Evolutionary conservation across 2,113 vertebrate genomes (phyloP).

Genomic region (Canis aureus): DNA sequence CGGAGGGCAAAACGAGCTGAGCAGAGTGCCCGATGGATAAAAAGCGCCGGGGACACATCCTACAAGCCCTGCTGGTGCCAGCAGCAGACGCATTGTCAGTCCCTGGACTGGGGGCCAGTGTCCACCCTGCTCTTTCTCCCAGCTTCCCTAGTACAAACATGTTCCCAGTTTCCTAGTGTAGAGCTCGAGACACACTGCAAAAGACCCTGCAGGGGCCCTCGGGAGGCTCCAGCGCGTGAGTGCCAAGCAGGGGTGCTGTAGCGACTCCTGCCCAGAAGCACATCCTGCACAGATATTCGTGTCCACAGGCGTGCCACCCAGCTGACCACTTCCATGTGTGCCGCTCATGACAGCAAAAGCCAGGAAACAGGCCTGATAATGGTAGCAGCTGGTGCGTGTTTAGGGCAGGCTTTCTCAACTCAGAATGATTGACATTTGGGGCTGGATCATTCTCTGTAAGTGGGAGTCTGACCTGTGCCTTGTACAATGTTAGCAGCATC

Average conservation of each 20-base stretch:
- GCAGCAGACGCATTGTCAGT: not conserved
- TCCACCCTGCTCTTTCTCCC: not conserved
- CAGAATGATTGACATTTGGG: rapidly evolving
- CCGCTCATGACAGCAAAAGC: not conserved
- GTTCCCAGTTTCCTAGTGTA: not conserved
- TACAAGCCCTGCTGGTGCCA: too few relatives aligned
- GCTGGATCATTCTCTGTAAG: not conserved
- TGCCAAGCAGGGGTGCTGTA: not conserved
- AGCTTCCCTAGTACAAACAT: not conserved
- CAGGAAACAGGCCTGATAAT: rapidly evolving
- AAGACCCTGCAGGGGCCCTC: rapidly evolving
- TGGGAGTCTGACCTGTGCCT: rapidly evolving
- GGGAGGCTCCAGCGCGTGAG: not conserved
- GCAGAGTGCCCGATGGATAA: not conserved
- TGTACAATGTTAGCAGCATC: not conserved
- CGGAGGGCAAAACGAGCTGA: not conserved
- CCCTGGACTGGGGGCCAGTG: rapidly evolving
- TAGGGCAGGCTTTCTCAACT: not conserved
- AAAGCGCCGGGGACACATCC: rapidly evolving
- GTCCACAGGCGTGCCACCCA: rapidly evolving
- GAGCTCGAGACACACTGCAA: not conserved
- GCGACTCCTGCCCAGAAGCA: not conserved
- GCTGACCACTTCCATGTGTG: rapidly evolving
- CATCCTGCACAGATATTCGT: not conserved
- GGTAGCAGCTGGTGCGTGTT: rapidly evolving